Evolutionary conservation across 2,888 invertebrate genomes (phyloP).

Genomic region (Caenorhabditis panamensis): DNA sequence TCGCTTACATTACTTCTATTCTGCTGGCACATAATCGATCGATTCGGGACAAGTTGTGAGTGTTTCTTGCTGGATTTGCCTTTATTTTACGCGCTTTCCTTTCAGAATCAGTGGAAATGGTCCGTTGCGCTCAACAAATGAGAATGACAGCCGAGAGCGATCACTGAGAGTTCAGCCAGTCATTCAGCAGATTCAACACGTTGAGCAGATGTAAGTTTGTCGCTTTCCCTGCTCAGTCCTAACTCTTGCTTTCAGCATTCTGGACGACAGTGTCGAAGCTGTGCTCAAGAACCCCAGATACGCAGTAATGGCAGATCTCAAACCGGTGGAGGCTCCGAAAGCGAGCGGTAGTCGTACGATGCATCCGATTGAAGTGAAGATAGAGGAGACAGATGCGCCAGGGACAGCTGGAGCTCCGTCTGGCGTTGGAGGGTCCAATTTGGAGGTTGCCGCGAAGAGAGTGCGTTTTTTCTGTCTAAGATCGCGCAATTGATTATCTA

Average conservation of each 20-base stretch:
- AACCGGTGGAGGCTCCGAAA: conserved; percentile 1
- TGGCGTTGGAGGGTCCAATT: conserved; percentile 41
- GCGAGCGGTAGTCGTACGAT: conserved; percentile 11
- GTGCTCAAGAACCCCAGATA: conserved; percentile 50
- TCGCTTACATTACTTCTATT: conserved; percentile 19
- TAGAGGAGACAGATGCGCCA: conserved; percentile 45
- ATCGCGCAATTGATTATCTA: neutral
- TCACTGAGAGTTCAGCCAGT: conserved; percentile 10
- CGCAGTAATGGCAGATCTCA: conserved; percentile 31
- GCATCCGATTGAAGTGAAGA: conserved; percentile 64
- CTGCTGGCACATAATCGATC: conserved; percentile 14
- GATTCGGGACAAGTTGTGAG: conserved; percentile 25
- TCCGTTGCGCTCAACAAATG: neutral
- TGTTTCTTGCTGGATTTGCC: neutral
- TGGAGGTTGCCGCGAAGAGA: conserved; percentile 64
- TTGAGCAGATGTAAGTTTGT: conserved; percentile 13
- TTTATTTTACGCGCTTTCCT: neutral
- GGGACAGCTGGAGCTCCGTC: conserved; percentile 24
- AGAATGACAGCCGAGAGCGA: neutral
- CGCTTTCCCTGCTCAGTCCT: neutral
- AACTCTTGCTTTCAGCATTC: conserved; percentile 13
- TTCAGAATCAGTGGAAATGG: conserved; percentile 4
- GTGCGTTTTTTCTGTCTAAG: conserved; percentile 31
- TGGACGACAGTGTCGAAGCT: conserved; percentile 19
- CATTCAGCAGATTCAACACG: conserved; percentile 15